These are phyloP conservation scores for Arctia plantaginis DNA, from an alignment of 2,888 invertebrate genomes.

Conservation along the genomic window DNA sequence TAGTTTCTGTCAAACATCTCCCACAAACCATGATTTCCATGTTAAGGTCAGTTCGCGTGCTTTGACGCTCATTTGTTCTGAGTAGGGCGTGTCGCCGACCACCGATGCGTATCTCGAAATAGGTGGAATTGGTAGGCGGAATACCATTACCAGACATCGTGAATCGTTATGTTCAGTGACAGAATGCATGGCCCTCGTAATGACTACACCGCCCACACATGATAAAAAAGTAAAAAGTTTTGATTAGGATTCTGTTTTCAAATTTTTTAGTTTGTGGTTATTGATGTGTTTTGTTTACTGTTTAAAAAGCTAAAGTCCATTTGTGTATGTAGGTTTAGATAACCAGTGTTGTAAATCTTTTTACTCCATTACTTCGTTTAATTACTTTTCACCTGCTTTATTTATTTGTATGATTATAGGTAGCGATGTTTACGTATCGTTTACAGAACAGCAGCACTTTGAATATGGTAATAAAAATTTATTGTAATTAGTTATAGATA, in stretches of 20 bases:
- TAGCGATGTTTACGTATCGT: neutral
- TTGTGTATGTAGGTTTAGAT: neutral
- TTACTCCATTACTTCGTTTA: neutral
- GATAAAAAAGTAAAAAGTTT: constrained; percentile 51
- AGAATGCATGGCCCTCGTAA: constrained; percentile 67
- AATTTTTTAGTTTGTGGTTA: constrained; percentile 23
- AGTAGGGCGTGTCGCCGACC: constrained; percentile 73
- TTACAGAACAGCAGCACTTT: neutral
- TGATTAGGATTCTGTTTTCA: constrained; percentile 25
- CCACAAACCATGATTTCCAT: constrained; percentile 25
- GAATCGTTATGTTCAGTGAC: constrained; percentile 73
- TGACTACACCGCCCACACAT: constrained; percentile 71
- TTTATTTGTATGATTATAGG: neutral
- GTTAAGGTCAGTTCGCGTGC: constrained; percentile 43
- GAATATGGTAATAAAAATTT: neutral
- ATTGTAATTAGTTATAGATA: neutral
- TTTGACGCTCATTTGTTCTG: constrained; percentile 67
- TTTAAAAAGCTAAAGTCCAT: neutral
- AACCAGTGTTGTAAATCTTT: neutral
- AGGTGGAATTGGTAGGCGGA: constrained; percentile 84
- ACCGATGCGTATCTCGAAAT: constrained; percentile 83
- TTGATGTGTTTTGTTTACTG: constrained; percentile 21
- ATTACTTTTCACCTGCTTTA: constrained; percentile 2
- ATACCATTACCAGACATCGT: constrained; percentile 72
- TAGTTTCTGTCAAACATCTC: neutral